These are phyloP conservation scores for Falco concolor DNA, from an alignment of 2,797 vertebrate species.

Conservation along the genomic window DNA sequence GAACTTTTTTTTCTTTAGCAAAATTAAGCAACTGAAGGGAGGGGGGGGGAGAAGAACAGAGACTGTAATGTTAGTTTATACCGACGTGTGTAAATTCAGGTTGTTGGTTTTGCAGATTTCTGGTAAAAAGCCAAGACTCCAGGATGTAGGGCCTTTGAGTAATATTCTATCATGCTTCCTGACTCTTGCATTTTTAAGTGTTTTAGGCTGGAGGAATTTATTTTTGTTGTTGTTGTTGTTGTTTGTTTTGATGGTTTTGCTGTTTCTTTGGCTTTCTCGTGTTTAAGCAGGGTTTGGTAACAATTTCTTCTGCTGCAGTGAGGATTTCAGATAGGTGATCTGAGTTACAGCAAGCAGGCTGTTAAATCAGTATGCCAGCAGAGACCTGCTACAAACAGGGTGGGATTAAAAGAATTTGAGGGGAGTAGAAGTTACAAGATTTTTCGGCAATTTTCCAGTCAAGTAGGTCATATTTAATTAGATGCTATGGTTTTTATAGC, in stretches of 20 bases:
- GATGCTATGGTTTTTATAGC: conserved; percentile 32
- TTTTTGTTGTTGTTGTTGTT: neutral
- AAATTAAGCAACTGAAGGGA: neutral
- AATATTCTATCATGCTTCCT: neutral
- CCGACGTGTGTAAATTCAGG: neutral
- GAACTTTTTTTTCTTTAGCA: neutral
- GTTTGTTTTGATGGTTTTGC: neutral
- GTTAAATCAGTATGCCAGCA: neutral
- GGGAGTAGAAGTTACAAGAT: neutral
- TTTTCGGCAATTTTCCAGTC: neutral
- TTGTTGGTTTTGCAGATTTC: neutral
- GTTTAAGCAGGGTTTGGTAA: neutral
- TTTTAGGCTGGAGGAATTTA: neutral
- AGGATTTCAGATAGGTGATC: neutral
- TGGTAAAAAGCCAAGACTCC: neutral
- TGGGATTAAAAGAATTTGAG: neutral
- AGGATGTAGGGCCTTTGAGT: neutral
- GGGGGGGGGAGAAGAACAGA: neutral
- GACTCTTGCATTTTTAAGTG: neutral
- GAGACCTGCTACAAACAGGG: neutral
- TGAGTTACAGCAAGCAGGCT: neutral
- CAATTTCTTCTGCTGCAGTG: neutral
- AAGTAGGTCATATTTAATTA: conserved; percentile 55
- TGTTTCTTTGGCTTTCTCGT: neutral
- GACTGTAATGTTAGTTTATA: neutral